These are phyloP conservation scores for Hypotaenidia philippensis DNA, from an alignment of 2,797 vertebrate species.

Conservation along the genomic window DNA sequence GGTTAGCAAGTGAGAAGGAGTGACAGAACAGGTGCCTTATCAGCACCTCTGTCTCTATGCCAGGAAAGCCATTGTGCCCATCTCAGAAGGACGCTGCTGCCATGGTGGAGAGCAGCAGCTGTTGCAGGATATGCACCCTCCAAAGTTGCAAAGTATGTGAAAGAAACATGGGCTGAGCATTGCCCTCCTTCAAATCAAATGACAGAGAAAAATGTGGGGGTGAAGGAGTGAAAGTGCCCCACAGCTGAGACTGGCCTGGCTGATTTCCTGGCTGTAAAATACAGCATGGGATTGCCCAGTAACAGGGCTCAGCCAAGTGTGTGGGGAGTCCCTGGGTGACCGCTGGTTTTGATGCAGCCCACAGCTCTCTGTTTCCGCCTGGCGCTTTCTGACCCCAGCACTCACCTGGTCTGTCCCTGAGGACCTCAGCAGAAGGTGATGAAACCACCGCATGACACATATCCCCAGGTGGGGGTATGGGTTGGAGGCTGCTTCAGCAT, in stretches of 20 bases:
- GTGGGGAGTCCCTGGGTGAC: rapidly evolving
- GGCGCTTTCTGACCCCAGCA: not conserved
- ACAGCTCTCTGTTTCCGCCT: not conserved
- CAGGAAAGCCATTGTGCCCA: rapidly evolving
- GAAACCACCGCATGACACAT: rapidly evolving
- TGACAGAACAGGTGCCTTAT: not conserved
- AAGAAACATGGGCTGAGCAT: not conserved
- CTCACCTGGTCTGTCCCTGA: not conserved
- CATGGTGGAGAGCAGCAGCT: not conserved
- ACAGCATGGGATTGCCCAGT: not conserved
- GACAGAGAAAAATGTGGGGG: not conserved
- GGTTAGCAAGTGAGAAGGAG: not conserved
- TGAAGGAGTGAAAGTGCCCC: not conserved
- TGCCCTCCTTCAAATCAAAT: not conserved
- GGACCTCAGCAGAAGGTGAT: not conserved
- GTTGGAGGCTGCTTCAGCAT: not conserved
- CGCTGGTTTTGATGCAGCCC: rapidly evolving
- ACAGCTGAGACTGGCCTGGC: not conserved
- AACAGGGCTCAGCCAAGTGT: rapidly evolving
- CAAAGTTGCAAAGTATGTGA: not conserved
- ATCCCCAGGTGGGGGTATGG: not conserved
- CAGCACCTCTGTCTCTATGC: not conserved
- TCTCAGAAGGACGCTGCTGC: not conserved
- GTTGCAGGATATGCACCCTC: rapidly evolving
- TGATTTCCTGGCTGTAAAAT: not conserved